These are phyloP conservation scores for Hirtodrosophila confusa DNA, from an alignment of 2,888 invertebrate genomes.

Conservation along the genomic window DNA sequence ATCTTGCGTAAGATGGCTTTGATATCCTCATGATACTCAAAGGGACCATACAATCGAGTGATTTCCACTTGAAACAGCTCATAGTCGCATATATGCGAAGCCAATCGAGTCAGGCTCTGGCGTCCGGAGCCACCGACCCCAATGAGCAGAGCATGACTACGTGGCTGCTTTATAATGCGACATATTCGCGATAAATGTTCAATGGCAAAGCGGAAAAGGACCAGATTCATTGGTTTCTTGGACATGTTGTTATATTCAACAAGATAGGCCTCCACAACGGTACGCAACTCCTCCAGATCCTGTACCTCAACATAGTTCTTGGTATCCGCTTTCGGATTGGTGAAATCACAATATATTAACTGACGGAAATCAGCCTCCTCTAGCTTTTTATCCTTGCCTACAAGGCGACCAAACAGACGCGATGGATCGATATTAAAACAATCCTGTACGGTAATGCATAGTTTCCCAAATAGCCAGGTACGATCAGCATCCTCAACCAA, in stretches of 20 bases:
- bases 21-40: slow-evolving; percentile 96
- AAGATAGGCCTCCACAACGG: slow-evolving; percentile 94
- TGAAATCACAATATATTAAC: slow-evolving; percentile 97
- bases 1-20: slow-evolving; percentile 92
- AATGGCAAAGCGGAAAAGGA: slow-evolving; percentile 96
- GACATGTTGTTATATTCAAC: slow-evolving; percentile 97
- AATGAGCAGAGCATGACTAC: slow-evolving; percentile 94
- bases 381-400: slow-evolving; percentile 84
- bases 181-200: slow-evolving; percentile 96
- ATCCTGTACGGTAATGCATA: slow-evolving; percentile 87
- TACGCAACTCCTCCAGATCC: slow-evolving; percentile 91
- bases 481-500: slow-evolving; percentile 93
- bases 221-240: slow-evolving; percentile 98
- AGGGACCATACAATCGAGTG: slow-evolving; percentile 91
- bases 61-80: slow-evolving; percentile 97
- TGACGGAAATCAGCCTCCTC: slow-evolving; percentile 93
- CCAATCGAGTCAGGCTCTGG: slow-evolving; percentile 94
- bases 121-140: slow-evolving; percentile 97
- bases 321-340: slow-evolving; percentile 95
- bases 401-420: slow-evolving; percentile 88
- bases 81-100: slow-evolving; percentile 97
- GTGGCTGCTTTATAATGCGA: slow-evolving; percentile 95
- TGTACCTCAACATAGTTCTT: slow-evolving; percentile 94
- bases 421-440: slow-evolving; percentile 89
- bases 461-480: slow-evolving; percentile 90